phyloP scores from a whole-genome alignment of 2,888 invertebrate species.

The Parelbella ahira region DNA sequence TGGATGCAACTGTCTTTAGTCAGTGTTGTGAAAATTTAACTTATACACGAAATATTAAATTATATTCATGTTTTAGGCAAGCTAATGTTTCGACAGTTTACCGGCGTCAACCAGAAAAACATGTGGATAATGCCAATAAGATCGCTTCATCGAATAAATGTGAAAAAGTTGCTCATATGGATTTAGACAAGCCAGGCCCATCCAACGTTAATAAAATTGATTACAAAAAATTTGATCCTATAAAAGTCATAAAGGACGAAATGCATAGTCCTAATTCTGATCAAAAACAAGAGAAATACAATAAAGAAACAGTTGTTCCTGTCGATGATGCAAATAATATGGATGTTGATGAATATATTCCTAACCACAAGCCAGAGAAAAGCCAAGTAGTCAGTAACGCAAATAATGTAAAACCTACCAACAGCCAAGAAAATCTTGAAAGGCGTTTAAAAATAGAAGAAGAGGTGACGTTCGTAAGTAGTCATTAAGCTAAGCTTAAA shows the following conservation, averaged over 20 bases:
- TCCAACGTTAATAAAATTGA: constrained; percentile 31
- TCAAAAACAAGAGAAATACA: constrained; percentile 22
- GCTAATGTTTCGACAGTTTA: constrained; percentile 85
- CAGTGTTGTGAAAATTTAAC: no score
- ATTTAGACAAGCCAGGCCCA: constrained; percentile 24
- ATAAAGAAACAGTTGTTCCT: constrained; percentile 18
- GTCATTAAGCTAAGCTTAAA: neutral
- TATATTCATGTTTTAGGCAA: constrained; percentile 71
- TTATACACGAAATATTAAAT: no score
- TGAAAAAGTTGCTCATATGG: neutral
- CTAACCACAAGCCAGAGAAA: neutral
- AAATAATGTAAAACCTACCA: no score
- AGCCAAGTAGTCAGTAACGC: neutral
- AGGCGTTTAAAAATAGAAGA: constrained; percentile 67
- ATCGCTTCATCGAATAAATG: constrained; percentile 2
- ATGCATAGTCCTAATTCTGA: constrained; percentile 9
- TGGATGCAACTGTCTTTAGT: no score
- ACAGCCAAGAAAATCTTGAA: constrained; percentile 52
- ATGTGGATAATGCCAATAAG: constrained; percentile 4
- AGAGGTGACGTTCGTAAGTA: constrained; percentile 73
- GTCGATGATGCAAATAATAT: constrained; percentile 24
- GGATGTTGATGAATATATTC: constrained; percentile 18
- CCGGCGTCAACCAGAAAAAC: constrained; percentile 44
- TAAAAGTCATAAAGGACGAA: constrained; percentile 44
- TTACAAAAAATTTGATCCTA: constrained; percentile 39